Base-by-base conservation (phyloP, 2,113 vertebrate species). In the Vireo altiloquus region DNA sequence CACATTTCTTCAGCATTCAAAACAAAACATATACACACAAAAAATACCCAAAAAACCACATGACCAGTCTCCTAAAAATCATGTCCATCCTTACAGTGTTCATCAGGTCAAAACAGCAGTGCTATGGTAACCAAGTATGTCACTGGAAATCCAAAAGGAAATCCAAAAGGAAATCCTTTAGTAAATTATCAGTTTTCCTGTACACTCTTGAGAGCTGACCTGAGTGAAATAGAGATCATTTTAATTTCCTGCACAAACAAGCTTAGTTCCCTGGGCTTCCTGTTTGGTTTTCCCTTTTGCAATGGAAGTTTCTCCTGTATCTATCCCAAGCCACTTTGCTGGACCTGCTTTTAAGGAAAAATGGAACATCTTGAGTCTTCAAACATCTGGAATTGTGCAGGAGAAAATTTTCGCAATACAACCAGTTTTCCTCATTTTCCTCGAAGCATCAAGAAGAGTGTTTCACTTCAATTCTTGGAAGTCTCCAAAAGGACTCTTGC, bases 161-260 rank as follows among this genome's bases (percentile, higher is more conserved):
- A 94, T 53, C 65, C 69, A 19, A 92, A 81, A 95, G 95, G 92
- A 97, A 95, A 96, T 95, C 92, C 94, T 82, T 70, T 78, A 84
- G 39, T 65, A 90, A 91, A 63, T 64, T 82, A 77, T 69, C 94
- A 28, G 50, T 53, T 92, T 96, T 94, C 94, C 94, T 93, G 85
- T 75, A 75, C 46, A 15, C 49, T 64, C 76, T 56, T 40, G 77
- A 96, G 84, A 79, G 49, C 35, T 84, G 89, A 88, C 53, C 49
- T 13, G 18, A 82, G 28, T 7, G 49, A 95, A 92, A 83, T 0
- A 72, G 40, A 92, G 72, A 94, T 92, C 25, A 91, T 57, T 71
- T 81, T 33, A 54, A 74, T 68, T 94, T 96, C 87, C 85, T 90
- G 80, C 22, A 87, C 60, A 94, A 96, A 96, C 72, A 93, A 84